Evolutionary conservation across 37 sponge, comb jelly and placozoan species (phyloP).

Genomic region (Ianthella basta): DNA sequence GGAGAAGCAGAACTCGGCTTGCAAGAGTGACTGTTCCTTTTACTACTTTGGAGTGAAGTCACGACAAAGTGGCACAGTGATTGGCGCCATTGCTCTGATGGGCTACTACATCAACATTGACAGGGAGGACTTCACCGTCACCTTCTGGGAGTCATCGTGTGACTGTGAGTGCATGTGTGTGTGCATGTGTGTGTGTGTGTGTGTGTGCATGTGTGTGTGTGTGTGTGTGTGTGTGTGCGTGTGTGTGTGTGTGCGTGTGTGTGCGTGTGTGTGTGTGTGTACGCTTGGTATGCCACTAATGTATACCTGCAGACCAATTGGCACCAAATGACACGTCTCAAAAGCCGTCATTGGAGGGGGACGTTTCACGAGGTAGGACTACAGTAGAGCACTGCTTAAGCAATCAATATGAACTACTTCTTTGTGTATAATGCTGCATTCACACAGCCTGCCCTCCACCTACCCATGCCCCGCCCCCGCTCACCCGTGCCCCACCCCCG

Average conservation of each 20-base stretch:
- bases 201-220: slow-evolving; percentile 9
- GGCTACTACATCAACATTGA: slow-evolving; percentile 59
- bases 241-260: not conserved
- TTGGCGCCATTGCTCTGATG: slow-evolving; percentile 51
- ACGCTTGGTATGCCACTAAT: not conserved
- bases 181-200: not conserved
- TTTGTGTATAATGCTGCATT: no score
- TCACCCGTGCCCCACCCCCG: no score
- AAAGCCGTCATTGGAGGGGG: no score
- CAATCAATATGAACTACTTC: no score
- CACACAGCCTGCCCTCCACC: not conserved
- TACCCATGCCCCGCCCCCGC: no score
- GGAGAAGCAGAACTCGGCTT: slow-evolving; percentile 8
- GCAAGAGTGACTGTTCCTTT: slow-evolving; percentile 21
- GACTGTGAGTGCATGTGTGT: slow-evolving; percentile 36
- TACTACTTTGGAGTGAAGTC: slow-evolving; percentile 38
- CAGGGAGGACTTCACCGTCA: slow-evolving; percentile 38
- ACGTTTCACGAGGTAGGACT: no score
- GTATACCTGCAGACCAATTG: no score
- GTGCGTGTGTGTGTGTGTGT: slow-evolving; percentile 9
- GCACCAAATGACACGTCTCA: no score
- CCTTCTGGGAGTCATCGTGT: slow-evolving; percentile 57
- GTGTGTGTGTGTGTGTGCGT: slow-evolving; percentile 31
- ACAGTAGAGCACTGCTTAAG: no score
- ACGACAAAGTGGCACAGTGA: slow-evolving; percentile 42